phyloP scores from a whole-genome alignment of 2,797 vertebrate species.

The Salmo trutta region DNA sequence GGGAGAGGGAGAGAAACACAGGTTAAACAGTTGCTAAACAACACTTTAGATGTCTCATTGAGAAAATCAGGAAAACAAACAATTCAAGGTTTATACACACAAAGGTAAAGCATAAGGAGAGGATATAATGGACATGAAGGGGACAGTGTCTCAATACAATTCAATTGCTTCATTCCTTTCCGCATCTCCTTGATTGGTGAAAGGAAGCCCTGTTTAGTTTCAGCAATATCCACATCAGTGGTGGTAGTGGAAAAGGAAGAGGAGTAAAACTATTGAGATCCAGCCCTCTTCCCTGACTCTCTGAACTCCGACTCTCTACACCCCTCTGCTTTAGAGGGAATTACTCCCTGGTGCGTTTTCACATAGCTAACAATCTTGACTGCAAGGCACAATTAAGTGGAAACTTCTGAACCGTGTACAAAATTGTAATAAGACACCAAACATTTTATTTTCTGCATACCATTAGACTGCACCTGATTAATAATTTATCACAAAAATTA shows the following conservation, averaged over 20 bases:
- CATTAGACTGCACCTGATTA: slow-evolving; percentile 55
- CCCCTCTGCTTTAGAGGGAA: slow-evolving; percentile 13
- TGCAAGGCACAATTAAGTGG: slow-evolving; percentile 60
- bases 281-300: slow-evolving; percentile 3
- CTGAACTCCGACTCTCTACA: slow-evolving; percentile 29
- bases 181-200: neutral
- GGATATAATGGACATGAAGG: neutral
- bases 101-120: neutral
- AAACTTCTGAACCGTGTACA: slow-evolving; percentile 49
- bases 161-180: neutral
- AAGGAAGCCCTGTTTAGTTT: neutral
- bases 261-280: neutral
- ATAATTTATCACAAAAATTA: slow-evolving; percentile 61
- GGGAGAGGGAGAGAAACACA: slow-evolving; percentile 28
- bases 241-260: neutral
- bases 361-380: slow-evolving; percentile 36
- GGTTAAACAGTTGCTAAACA: slow-evolving; percentile 35
- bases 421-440: slow-evolving; percentile 55
- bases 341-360: neutral
- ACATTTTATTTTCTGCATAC: slow-evolving; percentile 59
- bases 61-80: slow-evolving; percentile 44
- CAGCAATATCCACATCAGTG: neutral
- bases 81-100: slow-evolving; percentile 23
- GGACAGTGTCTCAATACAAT: neutral
- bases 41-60: slow-evolving; percentile 23